Percentiles rank a stretch among this genome's conserved stretches.
Evolutionary conservation across 92 coral and sea anemone genomes (phyloP).

Genomic region (Pocillopora grandis): DNA sequence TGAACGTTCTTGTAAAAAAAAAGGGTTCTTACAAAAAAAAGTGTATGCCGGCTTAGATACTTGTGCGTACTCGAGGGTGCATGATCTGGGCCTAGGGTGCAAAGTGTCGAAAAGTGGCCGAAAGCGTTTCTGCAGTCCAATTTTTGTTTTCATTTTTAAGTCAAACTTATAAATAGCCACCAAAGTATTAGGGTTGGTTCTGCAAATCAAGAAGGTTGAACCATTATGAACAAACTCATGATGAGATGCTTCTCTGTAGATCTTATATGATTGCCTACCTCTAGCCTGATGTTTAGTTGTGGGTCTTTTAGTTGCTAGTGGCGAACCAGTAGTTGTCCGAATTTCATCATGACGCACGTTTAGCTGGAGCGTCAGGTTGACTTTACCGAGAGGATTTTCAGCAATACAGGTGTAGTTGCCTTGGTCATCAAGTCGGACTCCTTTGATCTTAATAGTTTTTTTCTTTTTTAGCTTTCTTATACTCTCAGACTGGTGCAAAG

Average conservation of each 20-base stretch:
- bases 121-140: too few species aligned
- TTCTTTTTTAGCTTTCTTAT: conserved; percentile 20
- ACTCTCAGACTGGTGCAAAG: conserved; percentile 15
- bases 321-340: not conserved
- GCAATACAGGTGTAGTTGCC: conserved; percentile 74
- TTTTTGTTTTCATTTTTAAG: too few species aligned
- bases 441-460: conserved; percentile 55
- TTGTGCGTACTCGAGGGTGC: too few species aligned
- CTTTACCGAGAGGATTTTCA: conserved; percentile 49
- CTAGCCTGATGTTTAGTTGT: not conserved
- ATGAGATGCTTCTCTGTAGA: too few species aligned
- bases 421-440: conserved; percentile 37
- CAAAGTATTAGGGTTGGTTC: too few species aligned
- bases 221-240: too few species aligned
- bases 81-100: too few species aligned
- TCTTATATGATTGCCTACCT: not conserved
- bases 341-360: conserved; percentile 58
- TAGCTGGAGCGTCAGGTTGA: conserved; percentile 30
- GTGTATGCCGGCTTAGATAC: too few species aligned
- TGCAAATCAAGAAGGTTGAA: too few species aligned
- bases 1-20: too few species aligned
- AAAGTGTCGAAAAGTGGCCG: too few species aligned
- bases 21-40: accelerated
- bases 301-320: not conserved
- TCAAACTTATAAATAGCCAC: too few species aligned